Base-by-base conservation (phyloP, 2,888 invertebrate genomes). In the Boloria selene region DNA sequence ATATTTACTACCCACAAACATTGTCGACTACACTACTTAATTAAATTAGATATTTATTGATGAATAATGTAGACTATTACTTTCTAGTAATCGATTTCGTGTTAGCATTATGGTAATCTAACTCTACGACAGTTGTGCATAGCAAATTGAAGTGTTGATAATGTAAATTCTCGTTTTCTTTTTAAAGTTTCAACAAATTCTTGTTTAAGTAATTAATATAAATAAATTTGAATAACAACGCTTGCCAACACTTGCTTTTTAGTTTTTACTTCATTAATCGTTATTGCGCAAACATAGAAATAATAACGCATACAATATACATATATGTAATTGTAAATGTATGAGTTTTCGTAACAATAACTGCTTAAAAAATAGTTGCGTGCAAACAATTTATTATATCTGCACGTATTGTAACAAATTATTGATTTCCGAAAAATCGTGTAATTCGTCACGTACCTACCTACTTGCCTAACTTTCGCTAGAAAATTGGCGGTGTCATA, bases 391-490 rank as follows among this genome's bases (percentile, higher is more conserved):
- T 74, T 74, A 71, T 68, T 74, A 70, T 71, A 72, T 75, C 72
- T 60, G 64, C 73, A 71, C 71, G 73, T 73, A 73, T 73, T 73
- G 71, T 72, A 77, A 75, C 53, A 73, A 77, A 80, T 78, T 74
- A 75, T 71, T 72, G 77, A 68, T 80, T 84, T 82, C 78, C 78
- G 77, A 79, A 77, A 81, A 73, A 79, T 69, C 75, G 71, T 66
- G 47, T 61, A 65, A 77, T 78, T 74, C 75, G 75, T 77, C 74
- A 79, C 79, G 78, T 77, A 73, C 10, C 31, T 77, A 73, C 10
- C 31, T 38, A 38, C 76, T 61, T 77, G 76, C 77, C 73, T 74
- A 76, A 83, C 87, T 87, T 87, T 87, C 87, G 83, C 84, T 71
- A 72, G 75, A 81, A 73, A 75, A 80, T 22, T 14, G 49, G 17